These are phyloP conservation scores for Callionymus lyra DNA, from an alignment of 2,113 vertebrate species.

Conservation along the genomic window DNA sequence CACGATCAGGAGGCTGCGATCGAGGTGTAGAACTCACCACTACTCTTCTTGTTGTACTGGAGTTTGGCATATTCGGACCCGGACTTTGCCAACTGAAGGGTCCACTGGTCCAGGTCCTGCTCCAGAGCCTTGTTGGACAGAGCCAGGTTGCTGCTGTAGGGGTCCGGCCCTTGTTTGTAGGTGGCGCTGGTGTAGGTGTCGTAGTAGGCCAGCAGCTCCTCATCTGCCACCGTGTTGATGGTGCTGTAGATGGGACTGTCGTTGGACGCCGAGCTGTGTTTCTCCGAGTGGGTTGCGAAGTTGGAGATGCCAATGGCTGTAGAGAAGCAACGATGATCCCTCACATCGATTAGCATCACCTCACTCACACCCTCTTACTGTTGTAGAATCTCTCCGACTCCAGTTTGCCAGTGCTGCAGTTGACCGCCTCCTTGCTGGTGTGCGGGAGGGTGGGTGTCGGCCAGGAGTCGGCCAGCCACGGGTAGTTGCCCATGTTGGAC, in stretches of 20 bases:
- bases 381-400: slow-evolving; percentile 85
- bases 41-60: slow-evolving; percentile 54
- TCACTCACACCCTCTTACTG: slow-evolving; percentile 61
- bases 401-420: slow-evolving; percentile 67
- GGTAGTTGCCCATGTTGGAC: slow-evolving; percentile 71
- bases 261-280: slow-evolving; percentile 57
- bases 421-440: slow-evolving; percentile 70
- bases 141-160: slow-evolving; percentile 66
- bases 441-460: slow-evolving; percentile 65
- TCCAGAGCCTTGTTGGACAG: slow-evolving; percentile 61
- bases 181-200: slow-evolving; percentile 66
- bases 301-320: slow-evolving; percentile 78
- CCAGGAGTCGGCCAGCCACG: slow-evolving; percentile 88
- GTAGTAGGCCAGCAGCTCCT: slow-evolving; percentile 62
- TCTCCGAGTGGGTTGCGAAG: slow-evolving; percentile 77
- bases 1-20: too few relatives aligned
- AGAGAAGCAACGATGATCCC: not conserved
- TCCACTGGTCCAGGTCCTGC: slow-evolving; percentile 60
- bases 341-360: too few relatives aligned
- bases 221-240: slow-evolving; percentile 74
- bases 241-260: slow-evolving; percentile 92
- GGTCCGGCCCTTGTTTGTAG: slow-evolving; percentile 51
- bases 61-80: slow-evolving; percentile 67
- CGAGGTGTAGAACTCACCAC: slow-evolving; percentile 21
- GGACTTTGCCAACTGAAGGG: slow-evolving; percentile 59